phyloP scores from a whole-genome alignment of 2,797 vertebrate genomes.

The Alosa sapidissima region DNA sequence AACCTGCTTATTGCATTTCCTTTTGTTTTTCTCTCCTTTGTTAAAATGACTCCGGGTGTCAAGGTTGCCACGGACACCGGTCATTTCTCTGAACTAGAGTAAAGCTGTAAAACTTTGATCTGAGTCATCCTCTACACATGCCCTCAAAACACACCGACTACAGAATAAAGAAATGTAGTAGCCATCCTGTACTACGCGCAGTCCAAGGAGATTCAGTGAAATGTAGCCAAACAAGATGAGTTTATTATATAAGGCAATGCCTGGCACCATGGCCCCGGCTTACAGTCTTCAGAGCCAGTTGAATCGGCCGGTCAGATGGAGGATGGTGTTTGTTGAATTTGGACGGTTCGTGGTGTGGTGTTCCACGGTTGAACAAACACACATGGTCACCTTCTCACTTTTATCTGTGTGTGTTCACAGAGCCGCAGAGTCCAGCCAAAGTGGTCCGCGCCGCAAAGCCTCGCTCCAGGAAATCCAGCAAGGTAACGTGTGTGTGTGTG shows the following conservation, averaged over 20 bases:
- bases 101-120: background rate
- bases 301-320: too few relatives aligned
- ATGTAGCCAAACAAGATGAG: too few relatives aligned
- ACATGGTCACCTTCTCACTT: constrained; percentile 43
- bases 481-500: constrained; percentile 70
- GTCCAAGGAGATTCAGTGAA: background rate
- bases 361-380: background rate
- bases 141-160: too few relatives aligned
- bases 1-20: too few relatives aligned
- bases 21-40: background rate
- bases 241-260: background rate
- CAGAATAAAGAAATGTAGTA: too few relatives aligned
- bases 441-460: constrained; percentile 83
- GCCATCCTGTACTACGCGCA: too few relatives aligned
- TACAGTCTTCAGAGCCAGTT: background rate
- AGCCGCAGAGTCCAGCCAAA: constrained; percentile 78
- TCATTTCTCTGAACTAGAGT: background rate
- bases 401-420: constrained; percentile 69
- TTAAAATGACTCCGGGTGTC: background rate
- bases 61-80: background rate
- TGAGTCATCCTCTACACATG: background rate
- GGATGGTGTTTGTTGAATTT: background rate
- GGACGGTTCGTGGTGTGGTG: background rate
- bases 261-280: background rate
- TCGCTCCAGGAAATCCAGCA: constrained; percentile 81